A percentile compares a stretch with the other conserved stretches of the same genome.
phyloP scores from a whole-genome alignment of 1,140 invertebrate genomes.

The Papilio helenus region DNA sequence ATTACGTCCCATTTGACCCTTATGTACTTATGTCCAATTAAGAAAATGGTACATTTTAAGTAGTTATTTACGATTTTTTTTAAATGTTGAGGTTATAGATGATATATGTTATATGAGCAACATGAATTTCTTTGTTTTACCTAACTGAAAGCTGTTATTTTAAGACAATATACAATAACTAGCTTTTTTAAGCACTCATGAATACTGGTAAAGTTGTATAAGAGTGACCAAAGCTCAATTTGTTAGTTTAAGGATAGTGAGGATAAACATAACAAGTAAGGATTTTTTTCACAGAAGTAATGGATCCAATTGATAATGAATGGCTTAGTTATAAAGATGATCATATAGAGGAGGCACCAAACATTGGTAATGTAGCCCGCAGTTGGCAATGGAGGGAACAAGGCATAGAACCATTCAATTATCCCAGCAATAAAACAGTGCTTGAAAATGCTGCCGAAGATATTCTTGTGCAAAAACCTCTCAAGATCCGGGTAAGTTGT shows the following conservation, averaged over 20 bases:
- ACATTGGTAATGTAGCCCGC: conserved; percentile 66
- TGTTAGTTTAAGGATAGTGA: background rate
- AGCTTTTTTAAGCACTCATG: too few relatives aligned
- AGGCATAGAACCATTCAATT: conserved; percentile 65
- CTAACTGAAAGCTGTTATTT: background rate
- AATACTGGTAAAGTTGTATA: background rate
- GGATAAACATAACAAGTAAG: background rate
- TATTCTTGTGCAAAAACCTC: conserved; percentile 72
- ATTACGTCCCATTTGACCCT: conserved; percentile 16
- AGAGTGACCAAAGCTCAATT: background rate
- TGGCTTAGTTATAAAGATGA: conserved; percentile 73
- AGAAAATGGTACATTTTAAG: conserved; percentile 8
- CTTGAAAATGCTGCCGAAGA: conserved; percentile 78
- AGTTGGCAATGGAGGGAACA: conserved; percentile 75
- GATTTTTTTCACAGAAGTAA: conserved; percentile 53
- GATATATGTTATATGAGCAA: background rate
- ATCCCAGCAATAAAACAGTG: conserved; percentile 68
- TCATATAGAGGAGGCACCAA: conserved; percentile 63
- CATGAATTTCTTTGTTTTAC: background rate
- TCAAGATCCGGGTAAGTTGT: conserved; percentile 71
- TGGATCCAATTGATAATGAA: conserved; percentile 75
- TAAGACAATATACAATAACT: too few relatives aligned
- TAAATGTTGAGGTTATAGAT: background rate
- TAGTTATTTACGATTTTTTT: background rate
- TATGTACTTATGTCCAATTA: conserved; percentile 30